phyloP scores from a whole-genome alignment of 2,113 vertebrate species.

The Eulacestoma nigropectus region DNA sequence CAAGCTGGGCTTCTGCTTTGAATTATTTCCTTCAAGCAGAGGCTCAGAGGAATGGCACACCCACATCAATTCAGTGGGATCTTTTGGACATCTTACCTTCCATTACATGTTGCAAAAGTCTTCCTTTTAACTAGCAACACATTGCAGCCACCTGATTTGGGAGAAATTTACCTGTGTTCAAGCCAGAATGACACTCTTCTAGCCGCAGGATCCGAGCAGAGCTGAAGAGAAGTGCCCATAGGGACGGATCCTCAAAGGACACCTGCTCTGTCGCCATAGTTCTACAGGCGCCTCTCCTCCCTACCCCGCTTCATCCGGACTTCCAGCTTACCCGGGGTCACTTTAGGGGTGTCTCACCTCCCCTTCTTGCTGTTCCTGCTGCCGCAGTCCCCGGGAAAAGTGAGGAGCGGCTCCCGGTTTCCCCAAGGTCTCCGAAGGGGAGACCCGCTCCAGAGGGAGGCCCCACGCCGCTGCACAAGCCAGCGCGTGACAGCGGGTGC shows the following conservation, averaged over 20 bases:
- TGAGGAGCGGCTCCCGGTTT: neutral
- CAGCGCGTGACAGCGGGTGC: neutral
- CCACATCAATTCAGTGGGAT: neutral
- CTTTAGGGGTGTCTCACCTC: neutral
- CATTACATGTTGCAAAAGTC: neutral
- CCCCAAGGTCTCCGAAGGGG: neutral
- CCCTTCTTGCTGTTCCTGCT: neutral
- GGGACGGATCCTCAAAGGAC: neutral
- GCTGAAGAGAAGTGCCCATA: neutral
- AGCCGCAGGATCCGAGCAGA: neutral
- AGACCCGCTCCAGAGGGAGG: fast-evolving
- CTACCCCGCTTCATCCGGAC: neutral
- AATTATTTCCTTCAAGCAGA: neutral
- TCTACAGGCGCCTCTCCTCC: neutral
- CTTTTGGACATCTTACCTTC: neutral
- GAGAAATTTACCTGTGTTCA: neutral
- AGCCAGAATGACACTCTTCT: neutral
- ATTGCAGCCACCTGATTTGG: neutral
- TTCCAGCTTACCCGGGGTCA: neutral
- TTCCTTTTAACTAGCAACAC: neutral
- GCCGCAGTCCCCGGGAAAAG: neutral
- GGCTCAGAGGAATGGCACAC: neutral
- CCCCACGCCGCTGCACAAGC: neutral
- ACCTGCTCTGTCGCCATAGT: neutral
- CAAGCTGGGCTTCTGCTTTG: neutral